phyloP scores from a whole-genome alignment of 2,113 vertebrate genomes.

The Siphamia tubifer region DNA sequence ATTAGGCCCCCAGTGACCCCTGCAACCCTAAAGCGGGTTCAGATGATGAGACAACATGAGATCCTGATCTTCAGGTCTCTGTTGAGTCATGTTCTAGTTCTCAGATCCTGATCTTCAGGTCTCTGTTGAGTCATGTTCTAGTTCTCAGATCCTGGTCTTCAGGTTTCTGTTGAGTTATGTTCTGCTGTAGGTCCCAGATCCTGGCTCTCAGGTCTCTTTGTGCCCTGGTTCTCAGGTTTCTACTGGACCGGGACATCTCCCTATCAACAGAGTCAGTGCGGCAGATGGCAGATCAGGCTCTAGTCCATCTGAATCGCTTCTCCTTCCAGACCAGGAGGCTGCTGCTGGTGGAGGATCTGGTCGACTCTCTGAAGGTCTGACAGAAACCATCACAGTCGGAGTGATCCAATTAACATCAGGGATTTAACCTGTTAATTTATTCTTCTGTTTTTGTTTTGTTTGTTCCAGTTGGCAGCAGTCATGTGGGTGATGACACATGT shows the following conservation, averaged over 20 bases:
- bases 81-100: neutral
- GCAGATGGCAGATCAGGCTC: slow-evolving; percentile 68
- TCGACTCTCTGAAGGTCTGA: slow-evolving; percentile 84
- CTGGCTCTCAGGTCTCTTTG: neutral
- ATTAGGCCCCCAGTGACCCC: too few species aligned
- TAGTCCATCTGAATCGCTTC: slow-evolving; percentile 77
- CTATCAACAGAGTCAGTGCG: slow-evolving; percentile 79
- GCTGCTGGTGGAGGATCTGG: slow-evolving; percentile 85
- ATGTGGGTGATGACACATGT: slow-evolving; percentile 91
- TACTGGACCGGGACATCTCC: slow-evolving; percentile 78
- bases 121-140: too few species aligned
- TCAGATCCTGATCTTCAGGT: too few species aligned
- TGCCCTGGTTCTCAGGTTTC: slow-evolving; percentile 39
- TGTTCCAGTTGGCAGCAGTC: slow-evolving; percentile 82
- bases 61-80: too few species aligned
- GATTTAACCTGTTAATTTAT: neutral
- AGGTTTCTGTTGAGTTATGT: neutral
- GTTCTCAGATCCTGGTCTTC: too few species aligned
- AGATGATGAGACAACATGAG: too few species aligned
- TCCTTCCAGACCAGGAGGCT: slow-evolving; percentile 75
- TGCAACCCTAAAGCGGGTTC: too few species aligned
- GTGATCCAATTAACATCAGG: too few species aligned
- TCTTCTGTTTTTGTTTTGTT: neutral
- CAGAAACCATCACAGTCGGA: neutral
- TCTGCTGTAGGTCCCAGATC: neutral